A percentile compares a stretch with the other conserved stretches of the same genome.
Conservation (phyloP, 2,888 invertebrate genomes). For the Erebia epiphron region DNA sequence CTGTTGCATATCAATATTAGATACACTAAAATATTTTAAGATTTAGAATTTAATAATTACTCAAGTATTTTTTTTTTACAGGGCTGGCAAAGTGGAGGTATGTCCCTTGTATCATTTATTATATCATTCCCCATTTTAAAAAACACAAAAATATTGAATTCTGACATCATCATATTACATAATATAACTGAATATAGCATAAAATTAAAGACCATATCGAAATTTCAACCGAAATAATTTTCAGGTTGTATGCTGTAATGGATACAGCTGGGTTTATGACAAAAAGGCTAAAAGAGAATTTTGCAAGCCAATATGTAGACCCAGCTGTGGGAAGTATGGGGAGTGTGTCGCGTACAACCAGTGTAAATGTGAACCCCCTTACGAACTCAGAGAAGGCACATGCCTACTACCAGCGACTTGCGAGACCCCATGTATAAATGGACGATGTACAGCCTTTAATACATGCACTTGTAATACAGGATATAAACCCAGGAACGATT, state of each 20-base stretch:
- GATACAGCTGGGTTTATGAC: neutral
- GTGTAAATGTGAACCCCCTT: conserved; percentile 57
- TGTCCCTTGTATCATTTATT: neutral
- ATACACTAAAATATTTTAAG: too few relatives aligned
- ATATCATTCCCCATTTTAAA: neutral
- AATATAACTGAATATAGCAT: too few relatives aligned
- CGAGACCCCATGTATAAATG: conserved; percentile 61
- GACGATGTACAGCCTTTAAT: conserved; percentile 52
- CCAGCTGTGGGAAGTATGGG: conserved; percentile 53
- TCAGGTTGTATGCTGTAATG: conserved; percentile 10
- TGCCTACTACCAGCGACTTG: conserved; percentile 57
- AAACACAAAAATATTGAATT: too few relatives aligned
- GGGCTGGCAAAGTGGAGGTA: neutral
- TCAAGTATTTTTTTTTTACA: neutral
- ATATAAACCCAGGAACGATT: conserved; percentile 40
- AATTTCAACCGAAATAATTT: neutral
- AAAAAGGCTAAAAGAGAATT: neutral
- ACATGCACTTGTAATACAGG: conserved; percentile 58
- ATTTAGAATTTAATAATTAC: neutral
- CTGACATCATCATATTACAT: too few relatives aligned
- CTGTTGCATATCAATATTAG: too few relatives aligned
- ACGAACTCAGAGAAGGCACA: conserved; percentile 35
- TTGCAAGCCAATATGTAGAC: conserved; percentile 47
- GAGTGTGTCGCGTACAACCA: conserved; percentile 52
- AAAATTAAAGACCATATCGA: too few relatives aligned